Conservation (phyloP, 2,888 invertebrate species). For the Chalcis sispes region DNA sequence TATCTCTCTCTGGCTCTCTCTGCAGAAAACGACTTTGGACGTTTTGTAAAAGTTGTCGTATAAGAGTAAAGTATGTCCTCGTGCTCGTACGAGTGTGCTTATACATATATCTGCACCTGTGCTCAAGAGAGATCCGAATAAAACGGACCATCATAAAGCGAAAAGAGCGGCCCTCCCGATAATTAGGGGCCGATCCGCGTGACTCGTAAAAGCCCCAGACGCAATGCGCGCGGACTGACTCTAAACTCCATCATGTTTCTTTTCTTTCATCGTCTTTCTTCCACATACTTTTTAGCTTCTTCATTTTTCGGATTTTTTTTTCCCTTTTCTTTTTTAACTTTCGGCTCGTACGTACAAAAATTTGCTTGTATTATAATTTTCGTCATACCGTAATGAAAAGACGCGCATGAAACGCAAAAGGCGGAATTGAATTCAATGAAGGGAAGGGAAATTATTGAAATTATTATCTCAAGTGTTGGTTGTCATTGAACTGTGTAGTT, state of each 20-base stretch:
- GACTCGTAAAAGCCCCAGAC: slow-evolving; percentile 70
- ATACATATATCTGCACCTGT: slow-evolving; percentile 38
- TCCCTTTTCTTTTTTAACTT: slow-evolving; percentile 26
- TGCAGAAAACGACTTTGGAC: neutral
- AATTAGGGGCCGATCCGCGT: slow-evolving; percentile 70
- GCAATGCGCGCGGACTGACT: slow-evolving; percentile 51
- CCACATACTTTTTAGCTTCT: slow-evolving; percentile 19
- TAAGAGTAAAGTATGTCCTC: slow-evolving; percentile 22
- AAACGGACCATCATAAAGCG: slow-evolving; percentile 66
- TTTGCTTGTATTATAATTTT: slow-evolving; percentile 18
- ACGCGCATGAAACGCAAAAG: slow-evolving; percentile 9
- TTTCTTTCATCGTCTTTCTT: slow-evolving; percentile 16
- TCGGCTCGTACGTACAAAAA: slow-evolving; percentile 21
- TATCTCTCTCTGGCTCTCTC: no score
- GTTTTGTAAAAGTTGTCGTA: slow-evolving; percentile 52
- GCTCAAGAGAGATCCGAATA: slow-evolving; percentile 43
- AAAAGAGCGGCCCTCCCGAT: slow-evolving; percentile 62
- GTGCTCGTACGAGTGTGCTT: neutral
- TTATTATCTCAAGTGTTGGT: slow-evolving; percentile 13
- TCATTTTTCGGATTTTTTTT: slow-evolving; percentile 32
- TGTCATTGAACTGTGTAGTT: no score
- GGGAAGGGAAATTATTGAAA: slow-evolving; percentile 21
- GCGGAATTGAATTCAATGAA: slow-evolving; percentile 28
- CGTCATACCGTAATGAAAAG: slow-evolving; percentile 17
- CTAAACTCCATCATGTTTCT: slow-evolving; percentile 45